Base-by-base conservation (phyloP, 2,888 invertebrate species). In the Caenorhabditis imperialis region DNA sequence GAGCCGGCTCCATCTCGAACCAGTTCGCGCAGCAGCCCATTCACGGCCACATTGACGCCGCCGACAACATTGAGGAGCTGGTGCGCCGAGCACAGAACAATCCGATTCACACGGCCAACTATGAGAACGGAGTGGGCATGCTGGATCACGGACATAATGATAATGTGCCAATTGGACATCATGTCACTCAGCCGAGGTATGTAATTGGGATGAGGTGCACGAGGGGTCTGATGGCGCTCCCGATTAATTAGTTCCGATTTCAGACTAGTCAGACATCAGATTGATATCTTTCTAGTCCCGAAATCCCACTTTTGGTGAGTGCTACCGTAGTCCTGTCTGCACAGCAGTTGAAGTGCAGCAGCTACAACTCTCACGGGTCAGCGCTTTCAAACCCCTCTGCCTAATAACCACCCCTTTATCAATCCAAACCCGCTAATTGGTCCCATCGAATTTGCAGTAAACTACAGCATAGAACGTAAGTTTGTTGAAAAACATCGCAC, bases 381-480 rank as follows among this genome's bases (percentile, higher is more conserved):
- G 47, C 58, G 61, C 55, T 33, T 61, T 27, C 61, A 71, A 51
- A 44, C 57, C 48, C 57, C 53, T 23, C 25, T 18, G 27, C 38
- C 47, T 22, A 51, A 30, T 38, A 27, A 30, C 18, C 53, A 47
- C 63, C 8, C 30, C 35, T 50, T 47, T 42, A n/a, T n/a, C 22
- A 30, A 10, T 18, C 37, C 30, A 18, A 16, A 40, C 38, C 16
- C 53, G 14, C 12, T 20, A 22, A 22, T 37, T 53, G 45, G 30
- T 35, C 38, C n/a, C 48, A n/a, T 20, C 53, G 5, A 35, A 35
- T 61, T 85, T 87, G 50, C 81, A 86, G 86, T 84, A 86, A 86
- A 78, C 78, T 86, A 23, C 82, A 82, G 67, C 80, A 84, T 70
- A 86, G 84, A 74, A 86, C 84, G 86, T 86, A 83, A 79, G 86